phyloP scores from a whole-genome alignment of 2,888 invertebrate genomes.

The Drosophila conformis region DNA sequence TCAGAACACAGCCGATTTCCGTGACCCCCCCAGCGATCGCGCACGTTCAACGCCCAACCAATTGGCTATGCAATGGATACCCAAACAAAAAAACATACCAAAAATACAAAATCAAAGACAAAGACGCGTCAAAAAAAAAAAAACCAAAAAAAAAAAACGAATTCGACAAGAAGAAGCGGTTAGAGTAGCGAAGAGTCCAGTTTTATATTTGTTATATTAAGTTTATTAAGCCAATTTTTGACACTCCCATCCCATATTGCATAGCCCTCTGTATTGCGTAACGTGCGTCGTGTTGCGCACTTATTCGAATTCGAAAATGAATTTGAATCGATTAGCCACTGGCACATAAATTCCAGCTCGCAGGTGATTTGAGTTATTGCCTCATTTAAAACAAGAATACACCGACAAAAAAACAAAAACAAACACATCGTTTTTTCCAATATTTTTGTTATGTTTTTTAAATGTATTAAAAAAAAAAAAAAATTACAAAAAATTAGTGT shows the following conservation, averaged over 20 bases:
- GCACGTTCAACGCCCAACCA: slow-evolving; percentile 30
- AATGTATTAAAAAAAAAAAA: slow-evolving; percentile 64
- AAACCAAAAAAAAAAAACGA: background rate
- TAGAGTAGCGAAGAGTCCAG: slow-evolving; percentile 19
- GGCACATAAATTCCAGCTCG: slow-evolving; percentile 71
- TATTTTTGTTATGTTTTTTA: slow-evolving; percentile 64
- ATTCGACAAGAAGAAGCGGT: background rate
- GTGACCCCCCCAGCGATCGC: slow-evolving; percentile 50
- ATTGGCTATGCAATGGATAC: slow-evolving; percentile 66
- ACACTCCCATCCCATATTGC: slow-evolving; percentile 56
- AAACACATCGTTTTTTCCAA: slow-evolving; percentile 54
- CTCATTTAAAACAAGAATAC: slow-evolving; percentile 66
- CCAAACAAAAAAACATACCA: slow-evolving; percentile 17
- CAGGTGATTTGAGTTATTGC: slow-evolving; percentile 71
- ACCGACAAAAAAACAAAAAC: slow-evolving; percentile 51
- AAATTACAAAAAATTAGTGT: slow-evolving; percentile 46
- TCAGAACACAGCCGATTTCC: slow-evolving; percentile 73
- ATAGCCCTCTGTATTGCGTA: slow-evolving; percentile 37
- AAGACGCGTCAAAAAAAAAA: slow-evolving; percentile 59
- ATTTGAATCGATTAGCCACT: slow-evolving; percentile 70
- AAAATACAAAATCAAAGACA: slow-evolving; percentile 39
- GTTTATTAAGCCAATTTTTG: slow-evolving; percentile 52
- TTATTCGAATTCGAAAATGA: slow-evolving; percentile 32
- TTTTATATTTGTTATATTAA: slow-evolving; percentile 44
- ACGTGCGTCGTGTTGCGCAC: slow-evolving; percentile 37